Conservation (phyloP, 2,797 vertebrate species). For the Fistularia tabacaria region DNA sequence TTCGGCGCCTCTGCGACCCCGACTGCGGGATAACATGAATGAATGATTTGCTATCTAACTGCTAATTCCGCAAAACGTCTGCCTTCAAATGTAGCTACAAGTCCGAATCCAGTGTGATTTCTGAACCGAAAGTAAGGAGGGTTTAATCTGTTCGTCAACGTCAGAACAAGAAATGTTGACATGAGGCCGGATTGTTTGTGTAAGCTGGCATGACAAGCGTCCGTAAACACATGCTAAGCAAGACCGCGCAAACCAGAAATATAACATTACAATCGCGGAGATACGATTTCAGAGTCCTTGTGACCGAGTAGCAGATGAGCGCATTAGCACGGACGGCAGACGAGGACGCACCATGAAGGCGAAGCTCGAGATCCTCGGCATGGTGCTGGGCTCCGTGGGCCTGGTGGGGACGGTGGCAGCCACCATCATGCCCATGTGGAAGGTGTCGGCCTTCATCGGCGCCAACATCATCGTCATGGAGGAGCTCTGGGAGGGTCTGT, state of each 20-base stretch:
- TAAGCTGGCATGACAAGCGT: not conserved
- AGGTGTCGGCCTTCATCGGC: conserved; percentile 84
- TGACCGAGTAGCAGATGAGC: not conserved
- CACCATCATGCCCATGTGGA: conserved; percentile 84
- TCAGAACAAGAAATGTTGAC: too few species aligned
- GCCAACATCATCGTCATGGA: conserved; percentile 85
- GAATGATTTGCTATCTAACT: too few species aligned
- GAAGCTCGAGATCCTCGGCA: conserved; percentile 70
- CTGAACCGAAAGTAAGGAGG: too few species aligned
- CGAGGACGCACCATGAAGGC: conserved; percentile 46
- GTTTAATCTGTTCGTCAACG: too few species aligned
- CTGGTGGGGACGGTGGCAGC: conserved; percentile 72
- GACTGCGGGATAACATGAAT: too few species aligned
- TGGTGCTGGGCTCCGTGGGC: conserved; percentile 77
- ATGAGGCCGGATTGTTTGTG: too few species aligned
- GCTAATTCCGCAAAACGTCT: too few species aligned
- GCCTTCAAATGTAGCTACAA: too few species aligned
- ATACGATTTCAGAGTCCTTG: not conserved
- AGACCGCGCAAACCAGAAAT: conserved; percentile 48
- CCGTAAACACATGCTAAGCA: not conserved
- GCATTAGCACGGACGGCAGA: not conserved
- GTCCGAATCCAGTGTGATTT: too few species aligned
- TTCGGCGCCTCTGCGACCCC: too few species aligned
- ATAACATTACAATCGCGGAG: conserved; percentile 41
- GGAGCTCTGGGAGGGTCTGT: conserved; percentile 83